These are phyloP conservation scores for Zhengitettix transpicula DNA, from an alignment of 2,888 invertebrate species.

Conservation along the genomic window DNA sequence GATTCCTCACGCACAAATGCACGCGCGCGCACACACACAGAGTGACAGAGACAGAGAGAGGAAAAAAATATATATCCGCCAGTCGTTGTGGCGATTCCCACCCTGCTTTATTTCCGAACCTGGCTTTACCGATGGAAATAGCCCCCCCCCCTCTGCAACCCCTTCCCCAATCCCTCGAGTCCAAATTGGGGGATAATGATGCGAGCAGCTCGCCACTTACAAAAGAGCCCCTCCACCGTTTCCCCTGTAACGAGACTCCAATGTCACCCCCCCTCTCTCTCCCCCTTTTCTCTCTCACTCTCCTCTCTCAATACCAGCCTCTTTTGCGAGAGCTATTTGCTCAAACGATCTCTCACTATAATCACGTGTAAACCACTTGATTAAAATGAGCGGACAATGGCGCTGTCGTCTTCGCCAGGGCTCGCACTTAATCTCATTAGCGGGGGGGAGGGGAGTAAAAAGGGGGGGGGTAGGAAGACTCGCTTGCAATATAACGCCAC, in stretches of 20 bases:
- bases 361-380: conserved; percentile 7
- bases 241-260: not conserved
- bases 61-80: not conserved
- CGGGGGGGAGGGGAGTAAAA: too few relatives aligned
- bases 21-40: not conserved
- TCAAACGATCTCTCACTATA: not conserved
- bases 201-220: not conserved
- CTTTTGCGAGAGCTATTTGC: not conserved
- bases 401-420: not conserved
- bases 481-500: not conserved
- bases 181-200: conserved; percentile 4
- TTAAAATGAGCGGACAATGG: conserved; percentile 8
- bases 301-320: not conserved
- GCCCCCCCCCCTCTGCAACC: not conserved
- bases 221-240: not conserved
- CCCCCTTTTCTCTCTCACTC: not conserved
- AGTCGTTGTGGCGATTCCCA: not conserved
- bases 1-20: not conserved
- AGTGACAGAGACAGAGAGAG: not conserved
- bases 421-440: not conserved
- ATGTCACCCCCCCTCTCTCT: not conserved
- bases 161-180: not conserved
- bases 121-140: not conserved
- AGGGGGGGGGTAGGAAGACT: not conserved
- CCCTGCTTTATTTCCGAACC: not conserved